Conservation (phyloP, 2,888 invertebrate genomes). For the Torymus aiolomorphi region DNA sequence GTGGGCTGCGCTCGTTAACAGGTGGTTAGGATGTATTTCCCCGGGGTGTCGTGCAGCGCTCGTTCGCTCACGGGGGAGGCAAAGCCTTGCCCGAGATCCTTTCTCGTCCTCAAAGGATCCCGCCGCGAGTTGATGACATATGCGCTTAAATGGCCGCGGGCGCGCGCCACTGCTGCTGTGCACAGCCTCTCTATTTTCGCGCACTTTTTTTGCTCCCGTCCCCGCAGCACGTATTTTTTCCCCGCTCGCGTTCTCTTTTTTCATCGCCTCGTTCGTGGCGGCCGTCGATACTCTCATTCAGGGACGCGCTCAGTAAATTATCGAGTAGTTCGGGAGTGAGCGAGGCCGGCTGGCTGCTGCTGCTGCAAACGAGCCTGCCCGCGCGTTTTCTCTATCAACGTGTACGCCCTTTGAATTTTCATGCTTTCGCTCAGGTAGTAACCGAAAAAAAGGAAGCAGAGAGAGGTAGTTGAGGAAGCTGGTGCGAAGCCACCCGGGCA, state of each 20-base stretch:
- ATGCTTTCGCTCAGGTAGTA: constrained; percentile 7
- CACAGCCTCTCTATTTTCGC: too few relatives aligned
- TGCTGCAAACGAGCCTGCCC: not conserved
- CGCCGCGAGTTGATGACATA: not conserved
- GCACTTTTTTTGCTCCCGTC: not conserved
- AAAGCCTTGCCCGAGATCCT: not conserved
- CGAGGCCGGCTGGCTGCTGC: not conserved
- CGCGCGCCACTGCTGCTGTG: too few relatives aligned
- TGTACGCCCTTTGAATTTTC: constrained; percentile 33
- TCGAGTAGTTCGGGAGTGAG: not conserved
- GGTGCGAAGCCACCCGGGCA: not conserved
- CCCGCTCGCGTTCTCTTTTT: constrained; percentile 1
- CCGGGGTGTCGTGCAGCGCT: constrained; percentile 1
- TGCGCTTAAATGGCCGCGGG: not conserved
- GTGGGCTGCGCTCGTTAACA: constrained; percentile 50
- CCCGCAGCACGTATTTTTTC: not conserved
- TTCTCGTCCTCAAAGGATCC: too few relatives aligned
- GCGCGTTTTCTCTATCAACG: constrained; percentile 16
- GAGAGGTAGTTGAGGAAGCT: not conserved
- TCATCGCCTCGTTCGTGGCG: not conserved
- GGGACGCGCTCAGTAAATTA: constrained; percentile 11
- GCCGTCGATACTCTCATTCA: constrained; percentile 10
- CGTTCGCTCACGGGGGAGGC: not conserved
- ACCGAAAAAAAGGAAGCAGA: not conserved
- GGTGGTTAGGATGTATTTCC: constrained; percentile 57